A percentile compares a stretch with the other conserved stretches of the same genome.
phyloP scores from a whole-genome alignment of 30 jellyfish, hydroid and myxozoan genomes.

The Chironex yamaguchii region DNA sequence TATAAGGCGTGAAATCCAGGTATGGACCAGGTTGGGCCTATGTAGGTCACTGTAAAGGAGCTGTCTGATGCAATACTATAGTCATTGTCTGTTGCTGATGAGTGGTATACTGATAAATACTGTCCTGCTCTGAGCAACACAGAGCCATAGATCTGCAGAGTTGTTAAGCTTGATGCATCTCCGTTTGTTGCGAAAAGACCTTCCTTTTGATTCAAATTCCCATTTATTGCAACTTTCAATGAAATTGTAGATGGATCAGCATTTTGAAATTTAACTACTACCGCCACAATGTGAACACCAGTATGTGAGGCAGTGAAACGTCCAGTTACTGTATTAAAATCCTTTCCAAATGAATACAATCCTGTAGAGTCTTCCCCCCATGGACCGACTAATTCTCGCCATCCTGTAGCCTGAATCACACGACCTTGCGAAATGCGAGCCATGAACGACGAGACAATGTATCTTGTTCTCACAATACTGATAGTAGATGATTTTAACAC shows the following conservation, averaged over 20 bases:
- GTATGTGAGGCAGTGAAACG: conserved; percentile 90
- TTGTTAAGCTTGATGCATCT: conserved; percentile 56
- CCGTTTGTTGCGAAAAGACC: conserved; percentile 79
- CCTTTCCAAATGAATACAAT: conserved; percentile 87
- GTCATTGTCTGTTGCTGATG: conserved; percentile 17
- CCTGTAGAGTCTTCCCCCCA: conserved; percentile 85
- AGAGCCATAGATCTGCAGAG: conserved; percentile 82
- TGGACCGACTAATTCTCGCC: conserved; percentile 75
- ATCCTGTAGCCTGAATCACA: conserved; percentile 60
- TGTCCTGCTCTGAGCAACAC: conserved; percentile 83
- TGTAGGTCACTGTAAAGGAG: conserved; percentile 76
- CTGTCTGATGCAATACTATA: conserved; percentile 63
- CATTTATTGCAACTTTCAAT: conserved; percentile 74
- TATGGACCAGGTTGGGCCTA: conserved; percentile 93
- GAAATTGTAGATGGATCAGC: conserved; percentile 67
- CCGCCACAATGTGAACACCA: conserved; percentile 87
- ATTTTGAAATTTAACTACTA: conserved; percentile 70
- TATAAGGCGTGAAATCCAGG: conserved; percentile 85
- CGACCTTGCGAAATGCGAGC: conserved; percentile 72
- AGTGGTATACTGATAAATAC: conserved; percentile 51
- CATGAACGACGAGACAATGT: conserved; percentile 83
- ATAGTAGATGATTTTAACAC: conserved; percentile 71
- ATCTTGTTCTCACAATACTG: conserved; percentile 81
- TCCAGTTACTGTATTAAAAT: conserved; percentile 79
- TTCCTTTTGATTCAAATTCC: conserved; percentile 58